Evolutionary conservation across 2,113 vertebrate genomes (phyloP), one percentile per base, ranked within the genome.

Genomic region (Dasypus novemcinctus): DNA sequence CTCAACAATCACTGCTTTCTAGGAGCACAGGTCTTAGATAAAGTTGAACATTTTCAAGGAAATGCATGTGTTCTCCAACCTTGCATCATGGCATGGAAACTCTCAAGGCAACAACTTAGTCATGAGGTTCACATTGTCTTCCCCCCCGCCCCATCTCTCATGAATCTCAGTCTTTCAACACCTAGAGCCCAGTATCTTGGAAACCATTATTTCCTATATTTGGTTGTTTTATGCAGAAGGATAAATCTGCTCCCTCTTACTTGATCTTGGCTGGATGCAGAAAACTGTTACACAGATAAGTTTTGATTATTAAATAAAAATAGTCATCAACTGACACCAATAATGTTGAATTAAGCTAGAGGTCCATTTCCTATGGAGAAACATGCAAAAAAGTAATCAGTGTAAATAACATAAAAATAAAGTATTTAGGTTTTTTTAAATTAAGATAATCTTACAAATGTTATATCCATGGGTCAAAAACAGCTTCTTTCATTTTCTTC

Each of bases 281-380:
- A 71, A 93, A 54, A 63, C 63, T 29, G 18, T 49, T 49, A 96
- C 18, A 63, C 5, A 75, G 25, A 71, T 78, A 76, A 87, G 4
- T 82, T 93, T 84, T 43, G 68, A 79, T 85, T 93, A 78, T 87
- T 87, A 96, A 87, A n/a, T 83, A 43, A n/a, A 96, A 90, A 93
- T 14, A 76, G 27, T 1, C 75, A 14, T 66, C 31, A 64, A 72
- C 7, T 57, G 43, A 83, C 63, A 71, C 12, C 31, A 66, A 80
- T 59, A 69, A 64, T n/a, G 49, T 17, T 82, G 41, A 82, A 72
- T 86, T 93, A 86, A 52, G 36, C 14, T 64, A 25, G 29, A 81
- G 29, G 15, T 54, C 52, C 52, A 54, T 54, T 54, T 54, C 17
- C 14, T 54, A 54, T 15, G 52, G 14, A 54, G 52, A 15, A 54